Base-by-base conservation (phyloP, 2,888 invertebrate genomes). In the Caenorhabditis auriculariae region DNA sequence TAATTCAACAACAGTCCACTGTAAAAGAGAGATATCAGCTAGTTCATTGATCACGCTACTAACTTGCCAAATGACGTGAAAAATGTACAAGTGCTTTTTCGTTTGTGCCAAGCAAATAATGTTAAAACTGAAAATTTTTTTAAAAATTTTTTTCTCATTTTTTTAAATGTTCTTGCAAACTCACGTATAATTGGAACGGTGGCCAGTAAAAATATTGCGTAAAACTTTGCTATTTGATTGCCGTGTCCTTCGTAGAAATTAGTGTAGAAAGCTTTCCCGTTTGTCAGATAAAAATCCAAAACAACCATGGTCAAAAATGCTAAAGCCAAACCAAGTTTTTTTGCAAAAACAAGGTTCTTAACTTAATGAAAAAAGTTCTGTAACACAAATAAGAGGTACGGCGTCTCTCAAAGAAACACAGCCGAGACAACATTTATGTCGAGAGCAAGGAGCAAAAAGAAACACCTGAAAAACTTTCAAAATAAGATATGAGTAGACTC, bases 381-480 rank as follows among this genome's bases (percentile, higher is more conserved):
- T 51, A 1, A 59, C 62, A 29, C 70, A 71, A 38, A 71, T 71
- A 2, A 68, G 48, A 23, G 68, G 70, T 17, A 71, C 56, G 0
- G 70, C 70, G 43, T 68, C 70, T 5, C 55, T 39, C 2, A 71
- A 50, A 0, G 66, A 62, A 27, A 71, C 60, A 41, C 67, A 71
- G 3, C 70, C 70, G 15, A 71, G 54, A 39, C 70, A 71, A 24
- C 70, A 71, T 46, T 58, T 58, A 21, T 71, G 70, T 21, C 58
- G 60, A 0, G 70, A 68, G 38, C 66, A 67, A 21, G 69, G 67
- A 41, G 60, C 63, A 7, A 67, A 38, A 26, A 69, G 49, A 51
- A 69, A 50, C 9, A 66, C 56, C 69, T 66, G 47, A 45, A 66
- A 60, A n/a, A n/a, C n/a, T n/a, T n/a, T n/a, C n/a, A n/a, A n/a